These are phyloP conservation scores for Caracal caracal DNA, from an alignment of 2,113 vertebrate genomes.

Conservation along the genomic window DNA sequence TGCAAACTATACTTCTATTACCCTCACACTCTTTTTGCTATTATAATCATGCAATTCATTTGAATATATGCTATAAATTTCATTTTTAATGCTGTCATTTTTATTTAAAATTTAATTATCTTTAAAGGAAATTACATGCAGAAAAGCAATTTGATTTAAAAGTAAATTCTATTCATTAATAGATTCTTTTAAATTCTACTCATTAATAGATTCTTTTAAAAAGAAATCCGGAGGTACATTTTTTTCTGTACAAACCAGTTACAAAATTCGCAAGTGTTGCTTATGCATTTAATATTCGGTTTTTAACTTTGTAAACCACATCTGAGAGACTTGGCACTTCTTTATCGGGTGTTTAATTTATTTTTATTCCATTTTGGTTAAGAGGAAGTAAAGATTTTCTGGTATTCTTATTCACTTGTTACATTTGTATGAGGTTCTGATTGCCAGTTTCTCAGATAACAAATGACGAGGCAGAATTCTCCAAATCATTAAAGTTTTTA, in stretches of 20 bases:
- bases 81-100: neutral
- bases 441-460: conserved; percentile 27
- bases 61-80: neutral
- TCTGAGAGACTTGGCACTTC: neutral
- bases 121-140: neutral
- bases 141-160: conserved; percentile 57
- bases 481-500: conserved; percentile 69
- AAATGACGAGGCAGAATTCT: conserved; percentile 60
- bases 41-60: neutral
- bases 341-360: neutral
- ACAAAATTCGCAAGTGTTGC: conserved; percentile 64
- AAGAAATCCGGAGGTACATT: conserved; percentile 79
- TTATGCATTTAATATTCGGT: conserved; percentile 46
- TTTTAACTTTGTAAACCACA: conserved; percentile 59
- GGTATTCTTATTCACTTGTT: conserved; percentile 52
- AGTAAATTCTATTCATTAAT: conserved; percentile 59
- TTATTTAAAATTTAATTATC: neutral
- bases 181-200: conserved; percentile 1
- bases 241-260: conserved; percentile 69
- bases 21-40: neutral
- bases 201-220: conserved; percentile 76
- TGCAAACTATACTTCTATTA: neutral
- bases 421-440: conserved; percentile 29
- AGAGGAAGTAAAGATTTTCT: conserved; percentile 3
- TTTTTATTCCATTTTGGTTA: conserved; percentile 24